Evolutionary conservation across 2,888 invertebrate species (phyloP), one percentile per base, ranked within the genome.

Genomic region (Galerucella nymphaeae): DNA sequence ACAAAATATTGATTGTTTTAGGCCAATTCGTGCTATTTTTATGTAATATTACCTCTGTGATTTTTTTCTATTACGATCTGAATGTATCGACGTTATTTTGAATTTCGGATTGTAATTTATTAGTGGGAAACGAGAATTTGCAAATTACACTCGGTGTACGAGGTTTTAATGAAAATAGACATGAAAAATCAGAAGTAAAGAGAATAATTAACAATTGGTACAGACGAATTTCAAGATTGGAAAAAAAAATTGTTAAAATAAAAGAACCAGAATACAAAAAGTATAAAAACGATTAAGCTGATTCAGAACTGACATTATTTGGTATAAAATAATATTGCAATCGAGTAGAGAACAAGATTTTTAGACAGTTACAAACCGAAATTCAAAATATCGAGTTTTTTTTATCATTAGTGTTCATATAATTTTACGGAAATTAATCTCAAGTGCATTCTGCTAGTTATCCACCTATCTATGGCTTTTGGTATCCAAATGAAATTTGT

Each of bases 31-130:
- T 42, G 42, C 16, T 62, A 18, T 16, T 0, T 41, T 42, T 0
- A 62, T 62, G 41, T 62, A 41, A 62, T 41, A 61, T 61, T n/a
- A 14, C 16, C 3, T 42, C 61, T 62, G 61, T 62, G 61, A 62
- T 62, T 55, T 62, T 62, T 18, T 16, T 62, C 61, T 59, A 59
- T 42, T 62, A 18, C 10, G n/a, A 16, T 62, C 20, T 38, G 42
- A 18, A 38, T 62, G 14, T 42, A 41, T 9, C 23, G 16, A 13
- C 61, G 42, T 18, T 62, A 62, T 62, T 62, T 62, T 62, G 38
- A 38, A 42, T 62, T 62, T 62, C 14, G 30, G 38, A 16, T 53
- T 53, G 53, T 16, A 18, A 53, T 9, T n/a, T 8, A 30, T 1
- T 30, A 30, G 8, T 30, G 30, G 30, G 0, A 30, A 30, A 30